Evolutionary conservation across 2,888 invertebrate genomes (phyloP), one percentile per base, ranked within the genome.

Genomic region (Drosophila borealis): DNA sequence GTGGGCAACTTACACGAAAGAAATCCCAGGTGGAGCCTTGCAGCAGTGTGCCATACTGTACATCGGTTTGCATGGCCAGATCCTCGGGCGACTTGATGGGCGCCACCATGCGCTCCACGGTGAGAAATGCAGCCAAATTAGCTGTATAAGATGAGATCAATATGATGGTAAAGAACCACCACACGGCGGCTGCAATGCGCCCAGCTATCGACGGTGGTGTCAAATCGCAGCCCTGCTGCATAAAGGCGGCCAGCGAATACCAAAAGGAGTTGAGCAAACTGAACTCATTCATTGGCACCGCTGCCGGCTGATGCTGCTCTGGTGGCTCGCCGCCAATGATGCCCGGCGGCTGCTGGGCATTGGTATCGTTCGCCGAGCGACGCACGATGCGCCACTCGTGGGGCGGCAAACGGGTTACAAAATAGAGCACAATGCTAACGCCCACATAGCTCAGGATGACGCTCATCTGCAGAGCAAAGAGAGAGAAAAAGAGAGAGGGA

Each of bases 121-220:
- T 99, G 66, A 99, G 95, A 92, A 99, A 99, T 1, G 99, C 99
- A 2, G 98, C 98, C 87, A 99, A 94, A 92, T 99, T 99, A 65
- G 99, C 99, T 44, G 99, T 99, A 92, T 99, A 99, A 14, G 99
- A 99, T 59, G 99, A 99, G 73, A 99, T 98, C 64, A 99, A 94
- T 89, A 99, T 99, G 70, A 99, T 94, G 0, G 99, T 99, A 93
- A 99, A 99, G 93, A 99, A 99, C 99, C 99, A 99, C 99, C 99
- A 99, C 1, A 99, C 98, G 36, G 98, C 97, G 37, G 98, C 98
- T 3, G 99, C 99, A 83, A 99, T 98, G 74, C 99, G 94, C 4
- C 92, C 92, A 3, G 93, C 91, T 70, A 92, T 90, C 33, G 93
- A 98, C 95, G 98, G 96, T 14, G 99, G 99, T 60, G 98, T 96